Conservation (phyloP, 2,113 vertebrate species). For the Blennius ocellaris region DNA sequence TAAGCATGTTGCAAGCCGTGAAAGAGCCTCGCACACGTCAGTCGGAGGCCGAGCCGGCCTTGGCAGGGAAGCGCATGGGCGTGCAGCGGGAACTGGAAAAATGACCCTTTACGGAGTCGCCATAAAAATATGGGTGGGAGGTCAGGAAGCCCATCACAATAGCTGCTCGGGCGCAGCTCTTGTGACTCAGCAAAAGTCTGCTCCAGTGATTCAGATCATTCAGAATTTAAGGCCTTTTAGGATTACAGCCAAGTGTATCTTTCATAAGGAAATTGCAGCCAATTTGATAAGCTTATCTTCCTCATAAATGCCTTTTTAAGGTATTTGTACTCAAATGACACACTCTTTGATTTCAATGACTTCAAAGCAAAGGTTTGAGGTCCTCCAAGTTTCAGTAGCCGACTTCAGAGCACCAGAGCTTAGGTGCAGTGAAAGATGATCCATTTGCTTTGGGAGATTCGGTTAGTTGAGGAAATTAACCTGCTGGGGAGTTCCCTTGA, state of each 20-base stretch:
- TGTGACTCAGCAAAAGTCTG: constrained; percentile 61
- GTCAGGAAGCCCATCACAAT: constrained; percentile 62
- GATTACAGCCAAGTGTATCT: constrained; percentile 51
- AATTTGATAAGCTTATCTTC: constrained; percentile 72
- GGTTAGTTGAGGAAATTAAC: constrained; percentile 77
- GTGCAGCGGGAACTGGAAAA: constrained; percentile 52
- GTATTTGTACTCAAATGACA: constrained; percentile 54
- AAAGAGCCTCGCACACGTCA: constrained; percentile 43
- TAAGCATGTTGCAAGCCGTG: constrained; percentile 41
- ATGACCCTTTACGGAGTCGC: constrained; percentile 31
- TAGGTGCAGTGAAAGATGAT: constrained; percentile 71
- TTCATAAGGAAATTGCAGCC: constrained; percentile 63
- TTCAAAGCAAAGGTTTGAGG: constrained; percentile 71
- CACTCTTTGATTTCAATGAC: constrained; percentile 58
- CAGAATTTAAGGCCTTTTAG: constrained; percentile 26
- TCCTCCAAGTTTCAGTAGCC: constrained; percentile 42
- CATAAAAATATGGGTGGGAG: constrained; percentile 12
- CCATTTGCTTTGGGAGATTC: constrained; percentile 75
- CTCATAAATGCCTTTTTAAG: constrained; percentile 50
- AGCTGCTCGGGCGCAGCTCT: constrained; percentile 6
- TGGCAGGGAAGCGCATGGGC: constrained; percentile 28
- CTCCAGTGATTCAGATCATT: constrained; percentile 40
- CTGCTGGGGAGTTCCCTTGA: constrained; percentile 69
- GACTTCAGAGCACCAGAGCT: constrained; percentile 64
- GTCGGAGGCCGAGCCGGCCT: constrained; percentile 35